Evolutionary conservation across 2,888 invertebrate genomes (phyloP).

Genomic region (Caenorhabditis plicata): DNA sequence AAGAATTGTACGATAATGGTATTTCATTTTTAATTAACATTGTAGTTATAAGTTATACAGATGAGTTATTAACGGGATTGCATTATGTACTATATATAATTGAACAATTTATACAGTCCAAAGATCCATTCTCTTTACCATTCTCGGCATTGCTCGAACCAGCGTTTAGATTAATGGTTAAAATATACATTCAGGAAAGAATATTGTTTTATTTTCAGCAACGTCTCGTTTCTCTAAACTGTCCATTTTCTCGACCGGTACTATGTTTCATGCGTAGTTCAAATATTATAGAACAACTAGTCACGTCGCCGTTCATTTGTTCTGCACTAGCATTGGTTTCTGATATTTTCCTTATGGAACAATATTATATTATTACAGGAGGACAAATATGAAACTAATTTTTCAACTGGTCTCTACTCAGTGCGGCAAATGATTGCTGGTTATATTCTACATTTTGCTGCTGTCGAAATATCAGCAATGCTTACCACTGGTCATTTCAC

Average conservation of each 20-base stretch:
- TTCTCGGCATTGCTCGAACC: slow-evolving; percentile 59
- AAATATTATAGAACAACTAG: slow-evolving; percentile 48
- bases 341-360: too few relatives aligned
- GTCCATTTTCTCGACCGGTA: slow-evolving; percentile 33
- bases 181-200: background rate
- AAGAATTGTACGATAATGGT: slow-evolving; percentile 23
- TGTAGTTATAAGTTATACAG: slow-evolving; percentile 4
- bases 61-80: slow-evolving; percentile 36
- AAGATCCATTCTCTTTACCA: slow-evolving; percentile 37
- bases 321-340: slow-evolving; percentile 8
- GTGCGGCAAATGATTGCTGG: slow-evolving; percentile 49
- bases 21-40: background rate
- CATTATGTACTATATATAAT: slow-evolving; percentile 55
- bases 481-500: slow-evolving; percentile 33
- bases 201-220: slow-evolving; percentile 42
- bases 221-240: slow-evolving; percentile 34
- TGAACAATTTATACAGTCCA: slow-evolving; percentile 38
- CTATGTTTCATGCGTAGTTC: slow-evolving; percentile 52
- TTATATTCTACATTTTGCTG: slow-evolving; percentile 58
- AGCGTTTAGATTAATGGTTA: slow-evolving; percentile 52
- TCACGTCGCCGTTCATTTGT: slow-evolving; percentile 39
- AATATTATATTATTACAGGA: too few relatives aligned
- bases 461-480: slow-evolving; percentile 54
- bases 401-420: slow-evolving; percentile 19
- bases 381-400: slow-evolving; percentile 14